A percentile compares a stretch with the other conserved stretches of the same genome.
phyloP scores from a whole-genome alignment of 1,140 invertebrate genomes.

The Diuraphis noxia region DNA sequence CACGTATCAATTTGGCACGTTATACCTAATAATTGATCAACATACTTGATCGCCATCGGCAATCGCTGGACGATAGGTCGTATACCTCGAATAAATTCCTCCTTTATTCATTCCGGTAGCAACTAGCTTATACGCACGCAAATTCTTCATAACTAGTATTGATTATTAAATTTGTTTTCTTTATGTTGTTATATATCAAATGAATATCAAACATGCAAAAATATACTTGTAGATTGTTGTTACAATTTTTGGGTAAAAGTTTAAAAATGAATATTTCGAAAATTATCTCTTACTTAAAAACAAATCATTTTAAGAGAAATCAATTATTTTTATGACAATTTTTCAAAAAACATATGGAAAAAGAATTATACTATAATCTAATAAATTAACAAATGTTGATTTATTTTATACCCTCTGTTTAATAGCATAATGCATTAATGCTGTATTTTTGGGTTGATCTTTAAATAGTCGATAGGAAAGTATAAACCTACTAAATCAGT shows the following conservation, averaged over 20 bases:
- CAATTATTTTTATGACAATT: not conserved
- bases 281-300: not conserved
- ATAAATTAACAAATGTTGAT: not conserved
- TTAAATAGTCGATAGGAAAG: not conserved
- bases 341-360: not conserved
- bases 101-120: not conserved
- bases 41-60: not conserved
- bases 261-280: not conserved
- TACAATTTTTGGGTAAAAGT: not conserved
- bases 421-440: not conserved
- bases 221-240: not conserved
- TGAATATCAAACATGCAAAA: not conserved
- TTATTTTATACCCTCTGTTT: not conserved
- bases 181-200: not conserved
- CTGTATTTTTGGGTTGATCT: not conserved
- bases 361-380: not conserved
- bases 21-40: slow-evolving; percentile 14
- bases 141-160: not conserved
- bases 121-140: not conserved
- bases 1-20: not conserved
- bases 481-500: not conserved
- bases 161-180: not conserved
- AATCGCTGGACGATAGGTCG: not conserved
- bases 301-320: not conserved
- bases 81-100: slow-evolving; percentile 17